Conservation (phyloP, 2,113 vertebrate species). For the Sinocyclocheilus grahami region DNA sequence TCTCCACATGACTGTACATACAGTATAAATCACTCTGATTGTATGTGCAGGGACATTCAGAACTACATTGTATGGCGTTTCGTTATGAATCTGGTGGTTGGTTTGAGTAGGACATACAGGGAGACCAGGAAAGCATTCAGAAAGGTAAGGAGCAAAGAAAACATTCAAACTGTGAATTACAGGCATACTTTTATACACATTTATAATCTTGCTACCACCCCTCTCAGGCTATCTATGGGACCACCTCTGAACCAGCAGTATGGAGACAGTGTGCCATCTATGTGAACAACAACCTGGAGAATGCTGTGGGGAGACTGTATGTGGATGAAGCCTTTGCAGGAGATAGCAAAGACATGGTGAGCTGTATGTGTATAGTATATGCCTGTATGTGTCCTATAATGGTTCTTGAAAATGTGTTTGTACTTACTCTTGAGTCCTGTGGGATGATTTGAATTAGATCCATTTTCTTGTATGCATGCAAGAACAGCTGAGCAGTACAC, state of each 20-base stretch:
- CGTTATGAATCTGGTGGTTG: slow-evolving; percentile 89
- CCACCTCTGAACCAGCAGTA: slow-evolving; percentile 81
- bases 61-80: slow-evolving; percentile 93
- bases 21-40: neutral
- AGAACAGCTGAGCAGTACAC: slow-evolving; percentile 2
- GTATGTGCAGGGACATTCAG: slow-evolving; percentile 85
- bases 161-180: neutral
- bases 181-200: neutral
- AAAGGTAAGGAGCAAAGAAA: slow-evolving; percentile 76
- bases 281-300: slow-evolving; percentile 90
- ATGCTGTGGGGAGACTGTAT: slow-evolving; percentile 87
- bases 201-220: slow-evolving; percentile 19
- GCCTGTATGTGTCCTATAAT: neutral
- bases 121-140: slow-evolving; percentile 89
- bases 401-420: neutral
- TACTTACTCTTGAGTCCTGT: neutral
- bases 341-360: slow-evolving; percentile 92
- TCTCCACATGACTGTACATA: neutral
- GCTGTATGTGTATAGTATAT: slow-evolving; percentile 34
- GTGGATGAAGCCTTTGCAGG: slow-evolving; percentile 90
- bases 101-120: slow-evolving; percentile 87
- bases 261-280: slow-evolving; percentile 93
- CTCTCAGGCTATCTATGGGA: slow-evolving; percentile 86
- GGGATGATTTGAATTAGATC: neutral
- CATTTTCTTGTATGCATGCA: neutral